Evolutionary conservation across 2,797 vertebrate genomes (phyloP).

Genomic region (Dromococcyx pavoninus): DNA sequence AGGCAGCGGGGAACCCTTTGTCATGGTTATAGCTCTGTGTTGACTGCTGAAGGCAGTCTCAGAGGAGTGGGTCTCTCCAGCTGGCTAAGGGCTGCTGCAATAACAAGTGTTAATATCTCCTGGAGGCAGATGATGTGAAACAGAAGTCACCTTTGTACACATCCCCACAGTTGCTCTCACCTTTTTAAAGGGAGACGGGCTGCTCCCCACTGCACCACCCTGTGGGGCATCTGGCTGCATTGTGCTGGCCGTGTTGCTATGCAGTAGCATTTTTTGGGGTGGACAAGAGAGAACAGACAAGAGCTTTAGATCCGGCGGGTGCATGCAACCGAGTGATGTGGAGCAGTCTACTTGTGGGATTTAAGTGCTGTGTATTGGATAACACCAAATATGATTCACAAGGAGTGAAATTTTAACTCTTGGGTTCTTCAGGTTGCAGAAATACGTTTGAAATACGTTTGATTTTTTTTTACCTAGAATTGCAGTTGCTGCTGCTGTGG

Average conservation of each 20-base stretch:
- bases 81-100: not conserved
- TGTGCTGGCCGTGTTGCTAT: rapidly evolving
- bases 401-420: not conserved
- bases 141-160: not conserved
- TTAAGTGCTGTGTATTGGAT: not conserved
- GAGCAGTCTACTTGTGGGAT: not conserved
- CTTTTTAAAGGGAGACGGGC: not conserved
- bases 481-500: not conserved
- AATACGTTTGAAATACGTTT: not conserved
- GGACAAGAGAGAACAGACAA: rapidly evolving
- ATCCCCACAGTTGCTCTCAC: not conserved
- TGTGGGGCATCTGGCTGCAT: not conserved
- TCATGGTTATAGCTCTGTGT: not conserved
- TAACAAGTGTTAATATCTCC: not conserved
- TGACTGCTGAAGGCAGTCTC: not conserved
- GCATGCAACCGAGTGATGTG: not conserved
- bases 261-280: not conserved
- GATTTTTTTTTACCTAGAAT: not conserved
- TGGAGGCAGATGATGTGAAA: not conserved
- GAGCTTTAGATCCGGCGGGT: not conserved
- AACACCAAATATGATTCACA: not conserved
- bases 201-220: not conserved
- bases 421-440: not conserved
- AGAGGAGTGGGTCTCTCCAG: not conserved
- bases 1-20: not conserved